Evolutionary conservation across 1,140 invertebrate species (phyloP).

Genomic region (Paraescarpia echinospica): DNA sequence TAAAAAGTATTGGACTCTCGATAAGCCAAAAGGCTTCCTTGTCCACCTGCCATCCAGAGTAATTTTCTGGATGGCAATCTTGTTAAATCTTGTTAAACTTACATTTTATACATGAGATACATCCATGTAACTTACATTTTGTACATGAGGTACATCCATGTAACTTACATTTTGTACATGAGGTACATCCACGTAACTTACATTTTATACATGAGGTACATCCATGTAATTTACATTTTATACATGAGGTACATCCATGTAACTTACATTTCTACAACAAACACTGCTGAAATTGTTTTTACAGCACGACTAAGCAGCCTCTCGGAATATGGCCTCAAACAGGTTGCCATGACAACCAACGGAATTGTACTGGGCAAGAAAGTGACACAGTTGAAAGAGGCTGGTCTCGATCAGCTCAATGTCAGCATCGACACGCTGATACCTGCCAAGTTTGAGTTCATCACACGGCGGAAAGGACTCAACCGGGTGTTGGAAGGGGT

Average conservation of each 20-base stretch:
- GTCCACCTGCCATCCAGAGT: too few relatives aligned
- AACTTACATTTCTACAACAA: not conserved
- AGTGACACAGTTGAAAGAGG: slow-evolving; percentile 74
- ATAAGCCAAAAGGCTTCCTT: too few relatives aligned
- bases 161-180: too few relatives aligned
- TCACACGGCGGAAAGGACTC: slow-evolving; percentile 82
- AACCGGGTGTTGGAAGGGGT: slow-evolving; percentile 82
- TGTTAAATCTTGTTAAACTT: too few relatives aligned
- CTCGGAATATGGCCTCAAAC: slow-evolving; percentile 67
- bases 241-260: not conserved
- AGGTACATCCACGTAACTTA: too few relatives aligned
- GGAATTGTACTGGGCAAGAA: slow-evolving; percentile 82
- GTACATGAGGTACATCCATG: too few relatives aligned
- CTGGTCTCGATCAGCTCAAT: slow-evolving; percentile 89
- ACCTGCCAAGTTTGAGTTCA: slow-evolving; percentile 81
- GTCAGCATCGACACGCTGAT: slow-evolving; percentile 91
- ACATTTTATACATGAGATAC: too few relatives aligned
- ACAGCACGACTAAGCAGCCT: slow-evolving; percentile 69
- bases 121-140: too few relatives aligned
- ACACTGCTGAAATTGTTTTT: slow-evolving; percentile 36
- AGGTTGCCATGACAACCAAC: slow-evolving; percentile 93
- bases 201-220: too few relatives aligned
- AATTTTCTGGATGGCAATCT: too few relatives aligned
- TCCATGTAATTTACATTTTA: not conserved
- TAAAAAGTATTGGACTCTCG: too few relatives aligned